Evolutionary conservation across 2,888 invertebrate genomes (phyloP).

Genomic region (Yponomeuta cagnagella): DNA sequence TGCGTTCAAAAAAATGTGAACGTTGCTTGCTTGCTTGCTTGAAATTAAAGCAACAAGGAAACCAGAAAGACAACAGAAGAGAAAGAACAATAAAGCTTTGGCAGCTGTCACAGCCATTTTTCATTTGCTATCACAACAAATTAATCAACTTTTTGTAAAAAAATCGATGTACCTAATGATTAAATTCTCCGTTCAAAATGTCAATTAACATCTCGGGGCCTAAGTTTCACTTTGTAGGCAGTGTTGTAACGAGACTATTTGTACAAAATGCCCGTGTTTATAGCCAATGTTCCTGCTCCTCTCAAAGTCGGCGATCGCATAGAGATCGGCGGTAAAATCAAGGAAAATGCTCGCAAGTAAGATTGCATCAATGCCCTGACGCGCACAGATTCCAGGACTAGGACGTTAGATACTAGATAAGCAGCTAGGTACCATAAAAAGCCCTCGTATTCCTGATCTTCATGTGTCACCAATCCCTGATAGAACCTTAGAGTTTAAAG

Average conservation of each 20-base stretch:
- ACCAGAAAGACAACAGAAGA: background rate
- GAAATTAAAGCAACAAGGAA: background rate
- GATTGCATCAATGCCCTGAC: conserved; percentile 18
- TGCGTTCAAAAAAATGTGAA: background rate
- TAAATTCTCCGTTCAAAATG: conserved; percentile 55
- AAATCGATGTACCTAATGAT: conserved; percentile 46
- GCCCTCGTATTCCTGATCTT: too few species aligned
- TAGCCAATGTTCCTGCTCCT: conserved; percentile 49
- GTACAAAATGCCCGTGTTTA: conserved; percentile 62
- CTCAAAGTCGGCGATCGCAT: conserved; percentile 64
- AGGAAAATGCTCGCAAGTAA: conserved; percentile 67
- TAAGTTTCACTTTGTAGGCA: background rate
- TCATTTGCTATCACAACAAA: conserved; percentile 23
- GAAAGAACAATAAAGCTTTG: background rate
- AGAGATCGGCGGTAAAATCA: conserved; percentile 68
- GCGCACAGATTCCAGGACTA: too few species aligned
- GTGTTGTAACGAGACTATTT: background rate
- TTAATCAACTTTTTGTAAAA: conserved; percentile 21
- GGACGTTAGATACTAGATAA: too few species aligned
- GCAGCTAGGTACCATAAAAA: too few species aligned
- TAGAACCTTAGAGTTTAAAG: too few species aligned
- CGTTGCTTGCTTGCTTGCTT: too few species aligned
- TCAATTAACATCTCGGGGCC: background rate
- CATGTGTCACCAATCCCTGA: too few species aligned
- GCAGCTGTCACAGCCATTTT: conserved; percentile 18